Evolutionary conservation across 2,113 vertebrate species (phyloP).

Genomic region (Triplophysa rosa): DNA sequence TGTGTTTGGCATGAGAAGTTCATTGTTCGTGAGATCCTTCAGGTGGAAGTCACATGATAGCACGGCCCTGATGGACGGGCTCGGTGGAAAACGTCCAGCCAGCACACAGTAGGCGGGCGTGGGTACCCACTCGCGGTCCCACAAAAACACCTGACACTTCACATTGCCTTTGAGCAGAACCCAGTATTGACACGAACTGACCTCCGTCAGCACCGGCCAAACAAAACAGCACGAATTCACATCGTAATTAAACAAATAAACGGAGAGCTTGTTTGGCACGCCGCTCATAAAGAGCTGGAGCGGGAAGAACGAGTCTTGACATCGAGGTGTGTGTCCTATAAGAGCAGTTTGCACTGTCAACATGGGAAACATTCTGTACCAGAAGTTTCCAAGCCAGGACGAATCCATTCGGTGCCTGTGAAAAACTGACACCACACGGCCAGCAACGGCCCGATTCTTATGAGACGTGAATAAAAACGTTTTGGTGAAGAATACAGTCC

Average conservation of each 20-base stretch:
- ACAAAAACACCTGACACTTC: conserved; percentile 56
- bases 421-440: conserved; percentile 71
- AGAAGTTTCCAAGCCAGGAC: conserved; percentile 76
- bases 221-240: conserved; percentile 71
- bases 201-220: conserved; percentile 70
- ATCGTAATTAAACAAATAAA: conserved; percentile 77
- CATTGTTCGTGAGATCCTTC: conserved; percentile 44
- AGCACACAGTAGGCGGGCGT: conserved; percentile 54
- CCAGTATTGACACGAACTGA: conserved; percentile 69
- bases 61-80: conserved; percentile 15
- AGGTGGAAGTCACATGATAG: conserved; percentile 42
- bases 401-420: conserved; percentile 77
- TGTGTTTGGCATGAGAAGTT: conserved; percentile 59
- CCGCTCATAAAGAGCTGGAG: conserved; percentile 56
- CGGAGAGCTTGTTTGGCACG: conserved; percentile 63
- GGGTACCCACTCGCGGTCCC: conserved; percentile 45
- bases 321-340: conserved; percentile 75
- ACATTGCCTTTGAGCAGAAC: conserved; percentile 66
- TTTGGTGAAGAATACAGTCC: conserved; percentile 54
- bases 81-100: conserved; percentile 34
- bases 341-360: conserved; percentile 80
- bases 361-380: conserved; percentile 78
- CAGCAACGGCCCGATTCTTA: conserved; percentile 77
- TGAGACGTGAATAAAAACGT: conserved; percentile 87
- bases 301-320: conserved; percentile 71